Conservation (phyloP, 2,797 vertebrate genomes). For the Prunella strophiata region DNA sequence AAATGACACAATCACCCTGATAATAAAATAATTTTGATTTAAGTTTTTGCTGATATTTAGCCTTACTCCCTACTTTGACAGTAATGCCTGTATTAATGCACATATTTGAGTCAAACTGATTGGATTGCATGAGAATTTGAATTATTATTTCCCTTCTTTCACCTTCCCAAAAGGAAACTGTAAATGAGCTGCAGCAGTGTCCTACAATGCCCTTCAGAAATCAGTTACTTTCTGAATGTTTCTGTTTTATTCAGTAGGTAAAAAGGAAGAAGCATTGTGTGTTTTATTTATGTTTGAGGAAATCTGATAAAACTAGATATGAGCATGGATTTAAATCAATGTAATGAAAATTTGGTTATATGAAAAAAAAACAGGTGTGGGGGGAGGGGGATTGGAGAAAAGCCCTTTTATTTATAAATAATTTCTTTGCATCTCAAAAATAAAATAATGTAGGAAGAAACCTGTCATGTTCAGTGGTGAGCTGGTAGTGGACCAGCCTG, state of each 20-base stretch:
- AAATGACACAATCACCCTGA: background rate
- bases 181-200: background rate
- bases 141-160: background rate
- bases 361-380: accelerated
- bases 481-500: background rate
- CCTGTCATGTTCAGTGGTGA: background rate
- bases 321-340: background rate
- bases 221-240: background rate
- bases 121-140: background rate
- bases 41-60: background rate
- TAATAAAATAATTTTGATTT: background rate
- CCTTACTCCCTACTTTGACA: background rate
- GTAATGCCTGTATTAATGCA: background rate
- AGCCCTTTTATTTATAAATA: background rate
- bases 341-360: background rate
- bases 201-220: background rate
- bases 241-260: background rate
- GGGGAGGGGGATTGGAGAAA: background rate
- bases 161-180: background rate
- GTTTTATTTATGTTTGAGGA: background rate
- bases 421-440: background rate
- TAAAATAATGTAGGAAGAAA: background rate
- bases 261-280: background rate
- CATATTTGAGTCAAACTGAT: background rate
- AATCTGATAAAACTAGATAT: background rate